Evolutionary conservation across 2,797 vertebrate genomes (phyloP).

Genomic region (Vireo griseus): DNA sequence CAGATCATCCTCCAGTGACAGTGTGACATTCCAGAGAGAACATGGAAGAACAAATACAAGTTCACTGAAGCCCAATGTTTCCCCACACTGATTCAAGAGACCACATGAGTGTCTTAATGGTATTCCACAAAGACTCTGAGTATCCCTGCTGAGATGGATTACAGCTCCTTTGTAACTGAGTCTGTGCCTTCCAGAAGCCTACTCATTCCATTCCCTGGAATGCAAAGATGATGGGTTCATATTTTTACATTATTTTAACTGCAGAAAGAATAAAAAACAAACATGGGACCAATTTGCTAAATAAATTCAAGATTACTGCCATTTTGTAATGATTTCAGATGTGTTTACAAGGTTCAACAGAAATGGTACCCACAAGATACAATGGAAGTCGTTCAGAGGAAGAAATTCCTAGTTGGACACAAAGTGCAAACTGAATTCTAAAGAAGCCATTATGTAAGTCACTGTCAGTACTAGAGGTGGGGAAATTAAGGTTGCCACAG

Average conservation of each 20-base stretch:
- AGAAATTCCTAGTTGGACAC: not conserved
- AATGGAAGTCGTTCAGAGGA: not conserved
- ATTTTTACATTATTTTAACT: slow-evolving; percentile 8
- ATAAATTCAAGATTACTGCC: not conserved
- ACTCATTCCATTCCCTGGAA: slow-evolving; percentile 37
- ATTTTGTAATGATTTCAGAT: not conserved
- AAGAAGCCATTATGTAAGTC: not conserved
- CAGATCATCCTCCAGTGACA: not conserved
- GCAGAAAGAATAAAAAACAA: slow-evolving; percentile 14
- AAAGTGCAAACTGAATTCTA: slow-evolving; percentile 18
- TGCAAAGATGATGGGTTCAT: not conserved
- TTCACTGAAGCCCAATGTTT: not conserved
- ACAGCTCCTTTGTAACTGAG: slow-evolving; percentile 20
- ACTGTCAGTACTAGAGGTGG: not conserved
- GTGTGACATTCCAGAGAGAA: slow-evolving; percentile 10
- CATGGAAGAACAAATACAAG: not conserved
- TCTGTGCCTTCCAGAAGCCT: slow-evolving; percentile 50
- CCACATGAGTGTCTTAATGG: not conserved
- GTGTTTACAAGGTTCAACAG: not conserved
- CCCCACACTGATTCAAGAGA: slow-evolving; percentile 28
- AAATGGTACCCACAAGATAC: not conserved
- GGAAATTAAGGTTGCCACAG: not conserved
- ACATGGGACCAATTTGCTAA: not conserved
- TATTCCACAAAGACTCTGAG: not conserved
- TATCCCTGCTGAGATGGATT: not conserved